Percentiles rank a stretch among this genome's conserved stretches.
Evolutionary conservation across 2,113 vertebrate species (phyloP).

Genomic region (Sebastes schlegelii): DNA sequence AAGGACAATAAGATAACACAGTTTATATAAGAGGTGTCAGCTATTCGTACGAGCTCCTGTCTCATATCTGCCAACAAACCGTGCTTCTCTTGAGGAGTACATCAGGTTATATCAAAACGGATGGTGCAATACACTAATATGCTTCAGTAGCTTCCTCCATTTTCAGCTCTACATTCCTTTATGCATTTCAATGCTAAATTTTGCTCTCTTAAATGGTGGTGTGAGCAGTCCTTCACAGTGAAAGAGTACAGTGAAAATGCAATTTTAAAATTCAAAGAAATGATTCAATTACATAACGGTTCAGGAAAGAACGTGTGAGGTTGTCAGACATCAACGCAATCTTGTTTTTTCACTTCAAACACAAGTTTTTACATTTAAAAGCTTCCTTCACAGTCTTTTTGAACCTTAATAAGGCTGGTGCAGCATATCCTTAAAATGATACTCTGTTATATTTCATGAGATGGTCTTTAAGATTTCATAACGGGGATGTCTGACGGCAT

Average conservation of each 20-base stretch:
- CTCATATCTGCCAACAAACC: too few species aligned
- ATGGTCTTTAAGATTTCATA: constrained; percentile 52
- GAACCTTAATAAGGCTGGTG: not conserved
- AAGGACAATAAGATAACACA: not conserved
- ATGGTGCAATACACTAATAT: not conserved
- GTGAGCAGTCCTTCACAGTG: not conserved
- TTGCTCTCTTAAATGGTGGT: not conserved
- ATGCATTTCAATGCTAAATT: not conserved
- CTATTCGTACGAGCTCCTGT: not conserved
- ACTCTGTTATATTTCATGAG: constrained; percentile 13
- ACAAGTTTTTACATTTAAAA: not conserved
- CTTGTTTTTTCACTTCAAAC: not conserved
- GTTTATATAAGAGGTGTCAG: constrained; percentile 2
- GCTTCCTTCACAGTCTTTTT: not conserved
- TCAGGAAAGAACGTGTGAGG: not conserved
- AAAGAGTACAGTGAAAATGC: not conserved
- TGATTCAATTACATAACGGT: not conserved
- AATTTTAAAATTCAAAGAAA: not conserved
- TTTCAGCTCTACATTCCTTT: not conserved
- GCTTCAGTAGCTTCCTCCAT: not conserved
- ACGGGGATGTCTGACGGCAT: constrained; percentile 30
- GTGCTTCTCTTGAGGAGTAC: not conserved
- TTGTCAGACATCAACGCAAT: not conserved
- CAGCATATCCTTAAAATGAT: not conserved
- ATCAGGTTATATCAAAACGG: not conserved